phyloP scores from a whole-genome alignment of 2,888 invertebrate species.

The Nomada flava region DNA sequence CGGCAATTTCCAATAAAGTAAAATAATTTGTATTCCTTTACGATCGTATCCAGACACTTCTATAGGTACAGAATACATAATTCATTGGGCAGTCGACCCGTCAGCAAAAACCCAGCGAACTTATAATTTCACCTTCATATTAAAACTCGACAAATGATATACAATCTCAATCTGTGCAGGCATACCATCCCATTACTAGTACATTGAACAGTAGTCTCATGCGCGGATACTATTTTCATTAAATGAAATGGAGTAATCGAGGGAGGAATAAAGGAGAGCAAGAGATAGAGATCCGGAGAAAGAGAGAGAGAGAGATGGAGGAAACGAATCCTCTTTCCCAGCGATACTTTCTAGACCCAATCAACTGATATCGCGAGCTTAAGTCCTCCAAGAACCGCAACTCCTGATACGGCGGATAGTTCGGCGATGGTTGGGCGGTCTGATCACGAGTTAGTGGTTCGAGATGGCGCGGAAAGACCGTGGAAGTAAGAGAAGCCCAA shows the following conservation, averaged over 20 bases:
- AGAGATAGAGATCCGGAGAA: too few species aligned
- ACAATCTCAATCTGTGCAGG: background rate
- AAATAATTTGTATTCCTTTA: too few species aligned
- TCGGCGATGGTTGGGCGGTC: conserved; percentile 79
- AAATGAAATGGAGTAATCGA: conserved; percentile 3
- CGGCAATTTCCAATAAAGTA: too few species aligned
- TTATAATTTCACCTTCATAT: background rate
- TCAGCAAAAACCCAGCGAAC: too few species aligned
- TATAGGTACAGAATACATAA: too few species aligned
- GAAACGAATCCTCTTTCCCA: conserved; percentile 56
- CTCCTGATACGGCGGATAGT: conserved; percentile 82
- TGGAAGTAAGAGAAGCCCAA: conserved; percentile 76
- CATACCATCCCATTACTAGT: background rate
- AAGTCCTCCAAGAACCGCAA: conserved; percentile 80
- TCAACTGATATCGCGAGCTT: conserved; percentile 83
- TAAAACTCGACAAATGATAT: background rate
- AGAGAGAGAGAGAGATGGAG: background rate
- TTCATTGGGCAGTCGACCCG: too few species aligned
- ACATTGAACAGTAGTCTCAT: conserved; percentile 14
- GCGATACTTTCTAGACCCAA: conserved; percentile 78
- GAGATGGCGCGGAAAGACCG: conserved; percentile 75
- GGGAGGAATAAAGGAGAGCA: background rate
- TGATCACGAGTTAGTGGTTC: conserved; percentile 84
- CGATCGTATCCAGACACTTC: too few species aligned
- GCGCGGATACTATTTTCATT: background rate